phyloP scores from a whole-genome alignment of 2,888 invertebrate genomes.

The Volucella zonaria region DNA sequence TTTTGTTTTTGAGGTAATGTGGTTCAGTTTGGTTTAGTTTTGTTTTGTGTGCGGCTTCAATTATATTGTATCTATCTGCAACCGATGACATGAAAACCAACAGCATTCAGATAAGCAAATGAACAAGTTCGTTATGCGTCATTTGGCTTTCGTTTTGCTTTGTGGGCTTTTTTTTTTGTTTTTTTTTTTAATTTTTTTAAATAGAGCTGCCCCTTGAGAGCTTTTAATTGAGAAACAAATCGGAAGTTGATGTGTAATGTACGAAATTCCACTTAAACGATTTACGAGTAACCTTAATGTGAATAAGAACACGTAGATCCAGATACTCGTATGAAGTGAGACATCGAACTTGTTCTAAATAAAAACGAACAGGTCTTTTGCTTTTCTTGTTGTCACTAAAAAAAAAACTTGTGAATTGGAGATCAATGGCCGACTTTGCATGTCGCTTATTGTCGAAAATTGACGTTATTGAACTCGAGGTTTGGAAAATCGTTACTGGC shows the following conservation, averaged over 20 bases:
- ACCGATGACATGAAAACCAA: conserved; percentile 18
- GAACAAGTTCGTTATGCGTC: conserved; percentile 36
- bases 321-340: conserved; percentile 1
- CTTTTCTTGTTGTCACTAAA: neutral
- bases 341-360: conserved; percentile 33
- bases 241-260: conserved; percentile 15
- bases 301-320: neutral
- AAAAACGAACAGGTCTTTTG: neutral
- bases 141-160: neutral
- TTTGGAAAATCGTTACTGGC: neutral
- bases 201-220: neutral
- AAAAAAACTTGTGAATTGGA: conserved; percentile 12
- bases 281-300: neutral
- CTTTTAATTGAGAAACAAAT: conserved; percentile 30
- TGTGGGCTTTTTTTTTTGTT: too few species aligned
- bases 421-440: neutral
- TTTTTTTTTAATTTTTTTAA: neutral
- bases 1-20: too few species aligned
- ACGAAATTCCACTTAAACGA: conserved; percentile 23
- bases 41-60: too few species aligned
- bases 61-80: too few species aligned
- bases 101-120: conserved; percentile 40
- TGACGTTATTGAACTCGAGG: neutral
- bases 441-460: neutral
- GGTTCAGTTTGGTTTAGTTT: too few species aligned